Conservation (phyloP, 2,797 vertebrate genomes). For the Poeciliopsis paucimaculata region DNA sequence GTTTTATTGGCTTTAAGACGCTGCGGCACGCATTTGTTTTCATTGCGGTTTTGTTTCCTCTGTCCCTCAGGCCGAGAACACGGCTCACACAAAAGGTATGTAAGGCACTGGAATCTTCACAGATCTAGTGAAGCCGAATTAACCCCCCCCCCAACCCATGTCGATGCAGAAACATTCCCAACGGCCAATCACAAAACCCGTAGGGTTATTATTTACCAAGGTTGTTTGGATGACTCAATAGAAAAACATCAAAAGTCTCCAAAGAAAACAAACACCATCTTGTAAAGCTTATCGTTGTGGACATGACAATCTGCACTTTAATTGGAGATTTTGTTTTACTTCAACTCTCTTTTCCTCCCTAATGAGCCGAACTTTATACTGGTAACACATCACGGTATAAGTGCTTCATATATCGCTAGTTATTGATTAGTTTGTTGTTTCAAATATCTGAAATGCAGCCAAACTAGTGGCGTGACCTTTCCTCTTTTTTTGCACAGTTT, state of each 20-base stretch:
- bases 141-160: too few relatives aligned
- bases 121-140: constrained; percentile 20
- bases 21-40: constrained; percentile 52
- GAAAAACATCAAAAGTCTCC: background rate
- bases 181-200: constrained; percentile 4
- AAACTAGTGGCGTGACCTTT: too few relatives aligned
- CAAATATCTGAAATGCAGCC: too few relatives aligned
- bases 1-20: constrained; percentile 35
- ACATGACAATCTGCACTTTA: background rate
- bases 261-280: background rate
- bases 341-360: background rate
- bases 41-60: constrained; percentile 54
- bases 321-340: background rate
- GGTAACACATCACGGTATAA: too few relatives aligned
- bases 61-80: constrained; percentile 86
- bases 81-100: constrained; percentile 87
- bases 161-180: constrained; percentile 21
- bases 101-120: constrained; percentile 43
- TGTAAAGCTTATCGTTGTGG: background rate
- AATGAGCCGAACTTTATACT: background rate
- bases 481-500: too few relatives aligned
- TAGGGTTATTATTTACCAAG: background rate
- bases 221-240: background rate
- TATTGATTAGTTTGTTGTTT: too few relatives aligned
- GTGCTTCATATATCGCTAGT: too few relatives aligned